These are phyloP conservation scores for Virgularia gustaviana DNA, from an alignment of 92 coral and sea anemone genomes.

Conservation along the genomic window DNA sequence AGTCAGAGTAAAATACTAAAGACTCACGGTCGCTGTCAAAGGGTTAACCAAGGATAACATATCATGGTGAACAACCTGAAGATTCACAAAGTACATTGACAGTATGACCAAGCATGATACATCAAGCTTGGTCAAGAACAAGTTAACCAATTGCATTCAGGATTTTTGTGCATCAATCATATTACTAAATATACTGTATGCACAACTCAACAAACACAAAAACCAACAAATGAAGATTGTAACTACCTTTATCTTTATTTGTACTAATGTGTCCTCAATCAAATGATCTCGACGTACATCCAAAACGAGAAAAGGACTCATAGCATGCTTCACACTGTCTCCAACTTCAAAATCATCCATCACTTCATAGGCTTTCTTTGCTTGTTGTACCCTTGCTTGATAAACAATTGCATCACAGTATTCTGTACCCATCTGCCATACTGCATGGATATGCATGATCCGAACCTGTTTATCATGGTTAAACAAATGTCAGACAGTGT, in stretches of 20 bases:
- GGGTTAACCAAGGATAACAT: no score
- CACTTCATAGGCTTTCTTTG: constrained; percentile 73
- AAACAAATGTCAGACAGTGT: neutral
- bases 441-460: constrained; percentile 90
- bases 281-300: constrained; percentile 84
- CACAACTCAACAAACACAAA: no score
- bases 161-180: no score
- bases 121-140: no score
- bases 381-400: constrained; percentile 94
- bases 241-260: constrained; percentile 80
- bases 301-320: constrained; percentile 89
- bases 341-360: constrained; percentile 60
- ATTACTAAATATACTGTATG: no score
- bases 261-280: constrained; percentile 80
- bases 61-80: no score
- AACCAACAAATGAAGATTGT: no score
- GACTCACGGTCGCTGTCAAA: no score
- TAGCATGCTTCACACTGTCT: constrained; percentile 87
- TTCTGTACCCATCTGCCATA: constrained; percentile 93
- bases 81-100: no score
- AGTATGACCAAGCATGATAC: no score
- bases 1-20: no score
- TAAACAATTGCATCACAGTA: constrained; percentile 95
- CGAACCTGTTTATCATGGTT: constrained; percentile 53
- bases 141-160: no score